Conservation (phyloP, 2,888 invertebrate species). For the Therioaphis trifolii region DNA sequence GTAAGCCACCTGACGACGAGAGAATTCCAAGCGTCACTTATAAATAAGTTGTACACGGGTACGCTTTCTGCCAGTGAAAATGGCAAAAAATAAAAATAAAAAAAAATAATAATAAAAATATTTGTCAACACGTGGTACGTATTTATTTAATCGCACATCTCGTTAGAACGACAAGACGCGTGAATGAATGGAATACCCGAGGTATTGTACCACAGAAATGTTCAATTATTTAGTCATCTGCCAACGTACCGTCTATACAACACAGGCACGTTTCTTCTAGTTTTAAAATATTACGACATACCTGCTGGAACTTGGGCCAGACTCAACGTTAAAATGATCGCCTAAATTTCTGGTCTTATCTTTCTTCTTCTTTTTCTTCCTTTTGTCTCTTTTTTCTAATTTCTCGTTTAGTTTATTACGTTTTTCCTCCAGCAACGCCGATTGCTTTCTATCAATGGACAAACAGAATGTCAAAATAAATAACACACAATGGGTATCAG, state of each 20-base stretch:
- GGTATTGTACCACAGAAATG: too few relatives aligned
- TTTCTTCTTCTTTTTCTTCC: conserved; percentile 77
- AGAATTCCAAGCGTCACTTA: background rate
- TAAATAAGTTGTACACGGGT: too few relatives aligned
- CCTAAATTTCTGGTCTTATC: conserved; percentile 70
- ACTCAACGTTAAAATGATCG: conserved; percentile 44
- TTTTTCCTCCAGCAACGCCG: conserved; percentile 77
- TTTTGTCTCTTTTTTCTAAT: conserved; percentile 79
- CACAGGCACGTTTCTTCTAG: background rate
- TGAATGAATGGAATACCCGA: too few relatives aligned
- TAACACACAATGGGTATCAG: background rate
- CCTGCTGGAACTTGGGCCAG: conserved; percentile 54
- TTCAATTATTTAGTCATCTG: too few relatives aligned
- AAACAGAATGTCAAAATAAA: conserved; percentile 31
- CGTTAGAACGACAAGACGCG: too few relatives aligned
- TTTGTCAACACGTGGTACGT: too few relatives aligned
- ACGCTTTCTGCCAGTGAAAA: too few relatives aligned
- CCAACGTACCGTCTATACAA: too few relatives aligned
- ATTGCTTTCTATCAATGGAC: conserved; percentile 71
- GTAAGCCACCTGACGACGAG: too few relatives aligned
- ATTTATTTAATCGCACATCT: too few relatives aligned
- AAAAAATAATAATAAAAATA: too few relatives aligned
- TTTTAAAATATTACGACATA: background rate
- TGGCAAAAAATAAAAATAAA: too few relatives aligned
- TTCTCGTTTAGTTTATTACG: conserved; percentile 79